Evolutionary conservation across 2,888 invertebrate genomes (phyloP).

Genomic region (Empis livida): DNA sequence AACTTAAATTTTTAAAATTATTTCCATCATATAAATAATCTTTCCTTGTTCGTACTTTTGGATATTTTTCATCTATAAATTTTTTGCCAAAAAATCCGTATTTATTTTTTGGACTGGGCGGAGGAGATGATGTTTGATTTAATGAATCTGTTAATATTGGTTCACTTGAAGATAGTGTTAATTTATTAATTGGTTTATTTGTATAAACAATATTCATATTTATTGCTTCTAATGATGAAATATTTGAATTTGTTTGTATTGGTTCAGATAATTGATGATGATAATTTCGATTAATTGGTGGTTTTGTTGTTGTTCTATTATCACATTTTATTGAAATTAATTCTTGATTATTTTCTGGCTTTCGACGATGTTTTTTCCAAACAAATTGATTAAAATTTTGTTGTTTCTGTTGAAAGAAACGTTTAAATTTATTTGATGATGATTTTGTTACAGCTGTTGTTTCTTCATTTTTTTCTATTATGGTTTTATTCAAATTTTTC

Average conservation of each 20-base stretch:
- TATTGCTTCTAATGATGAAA: too few species aligned
- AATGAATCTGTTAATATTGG: neutral
- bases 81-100: too few species aligned
- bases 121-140: neutral
- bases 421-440: conserved; percentile 4
- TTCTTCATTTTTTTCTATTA: neutral
- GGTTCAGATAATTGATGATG: neutral
- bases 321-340: neutral
- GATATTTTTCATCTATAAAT: too few species aligned
- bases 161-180: neutral
- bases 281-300: neutral
- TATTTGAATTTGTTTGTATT: neutral
- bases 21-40: too few species aligned
- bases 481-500: neutral
- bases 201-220: too few species aligned
- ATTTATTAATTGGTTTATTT: neutral
- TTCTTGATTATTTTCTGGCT: neutral
- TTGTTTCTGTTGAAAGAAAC: conserved; percentile 2
- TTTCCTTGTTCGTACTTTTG: too few species aligned
- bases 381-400: conserved; percentile 7
- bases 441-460: neutral
- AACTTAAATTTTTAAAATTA: too few species aligned
- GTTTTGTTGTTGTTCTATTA: neutral
- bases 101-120: neutral
- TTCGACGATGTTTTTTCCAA: conserved; percentile 5